Base-by-base conservation (phyloP, 2,797 vertebrate species). In the Anas capensis region DNA sequence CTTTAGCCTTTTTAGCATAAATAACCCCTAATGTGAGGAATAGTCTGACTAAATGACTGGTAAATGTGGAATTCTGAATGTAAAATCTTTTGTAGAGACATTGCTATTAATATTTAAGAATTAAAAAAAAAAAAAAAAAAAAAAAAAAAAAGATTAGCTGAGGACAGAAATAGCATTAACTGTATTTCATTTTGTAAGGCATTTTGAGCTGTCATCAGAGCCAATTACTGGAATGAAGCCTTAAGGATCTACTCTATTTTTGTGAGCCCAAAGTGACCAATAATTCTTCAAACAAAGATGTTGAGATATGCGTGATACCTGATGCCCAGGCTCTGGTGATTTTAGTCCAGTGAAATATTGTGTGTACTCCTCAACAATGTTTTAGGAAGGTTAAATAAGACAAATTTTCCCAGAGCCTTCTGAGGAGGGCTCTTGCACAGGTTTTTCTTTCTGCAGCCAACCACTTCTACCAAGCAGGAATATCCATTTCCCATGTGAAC, bases 151-250 rank as follows among this genome's bases (percentile, higher is more conserved):
- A 89, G 61, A 92, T 92, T 65, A 86, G 21, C 58, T 81, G 23
- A 69, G 73, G 82, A 92, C 89, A 96, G 85, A 97, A 96, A 96
- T 91, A 93, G 87, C 54, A 58, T 65, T 87, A 81, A 76, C 85
- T 65, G 40, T 75, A 81, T 70, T 96, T 88, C 79, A 91, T 92
- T 93, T 85, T 82, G 76, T 75, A 69, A 95, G 61, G 21, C 60
- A 89, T 80, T 96, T 84, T 48, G 65, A 91, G 93, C 93, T 96
- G 89, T 91, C 91, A 75, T 95, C 92, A 89, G 57, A 89, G 46
- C 57, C 42, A 82, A 88, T 66, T 72, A 40, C 88, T 91, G 92
- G 82, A 95, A 91, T 21, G 8, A 48, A 71, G 87, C 69, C 54
- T 95, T 78, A 76, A 86, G 76, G 36, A 87, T 68, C 49, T 54